These are phyloP conservation scores for Dasyurus viverrinus DNA, from an alignment of 2,113 vertebrate genomes.

Conservation along the genomic window DNA sequence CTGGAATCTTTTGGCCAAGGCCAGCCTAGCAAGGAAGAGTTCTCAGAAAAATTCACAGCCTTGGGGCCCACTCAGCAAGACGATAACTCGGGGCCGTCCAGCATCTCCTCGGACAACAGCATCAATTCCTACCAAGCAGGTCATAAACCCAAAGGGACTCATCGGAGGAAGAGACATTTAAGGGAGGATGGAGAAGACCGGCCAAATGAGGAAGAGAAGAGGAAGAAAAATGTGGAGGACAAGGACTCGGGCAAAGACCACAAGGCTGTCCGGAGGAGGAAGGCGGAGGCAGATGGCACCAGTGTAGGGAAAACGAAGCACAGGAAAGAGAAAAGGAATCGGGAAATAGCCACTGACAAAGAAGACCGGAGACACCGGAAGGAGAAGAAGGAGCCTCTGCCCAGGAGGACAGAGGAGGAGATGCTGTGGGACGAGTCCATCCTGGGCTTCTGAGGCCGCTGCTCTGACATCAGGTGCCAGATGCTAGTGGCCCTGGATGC, in stretches of 20 bases:
- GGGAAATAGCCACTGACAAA: constrained; percentile 68
- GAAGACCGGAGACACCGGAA: constrained; percentile 83
- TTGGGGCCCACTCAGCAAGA: constrained; percentile 48
- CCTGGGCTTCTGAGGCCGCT: constrained; percentile 83
- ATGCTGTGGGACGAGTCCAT: constrained; percentile 92
- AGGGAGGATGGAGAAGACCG: constrained; percentile 66
- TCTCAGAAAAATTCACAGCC: constrained; percentile 59
- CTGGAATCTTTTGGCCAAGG: constrained; percentile 44
- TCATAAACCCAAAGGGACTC: constrained; percentile 57
- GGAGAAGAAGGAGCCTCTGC: constrained; percentile 80
- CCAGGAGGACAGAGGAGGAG: constrained; percentile 89
- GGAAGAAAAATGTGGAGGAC: constrained; percentile 61
- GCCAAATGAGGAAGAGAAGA: constrained; percentile 71
- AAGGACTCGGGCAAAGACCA: constrained; percentile 66
- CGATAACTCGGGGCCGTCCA: constrained; percentile 65
- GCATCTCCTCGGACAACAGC: constrained; percentile 72
- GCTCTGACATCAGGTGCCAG: fast-evolving
- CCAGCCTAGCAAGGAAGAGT: constrained; percentile 34
- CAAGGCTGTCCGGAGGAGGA: constrained; percentile 64
- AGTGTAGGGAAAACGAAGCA: constrained; percentile 75
- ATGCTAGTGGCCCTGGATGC: not conserved
- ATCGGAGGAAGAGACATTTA: constrained; percentile 56
- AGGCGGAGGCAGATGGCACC: constrained; percentile 46
- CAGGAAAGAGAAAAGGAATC: constrained; percentile 73
- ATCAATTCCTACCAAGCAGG: constrained; percentile 69